These are phyloP conservation scores for Panopea generosa DNA, from an alignment of 2,888 invertebrate genomes.

Conservation along the genomic window DNA sequence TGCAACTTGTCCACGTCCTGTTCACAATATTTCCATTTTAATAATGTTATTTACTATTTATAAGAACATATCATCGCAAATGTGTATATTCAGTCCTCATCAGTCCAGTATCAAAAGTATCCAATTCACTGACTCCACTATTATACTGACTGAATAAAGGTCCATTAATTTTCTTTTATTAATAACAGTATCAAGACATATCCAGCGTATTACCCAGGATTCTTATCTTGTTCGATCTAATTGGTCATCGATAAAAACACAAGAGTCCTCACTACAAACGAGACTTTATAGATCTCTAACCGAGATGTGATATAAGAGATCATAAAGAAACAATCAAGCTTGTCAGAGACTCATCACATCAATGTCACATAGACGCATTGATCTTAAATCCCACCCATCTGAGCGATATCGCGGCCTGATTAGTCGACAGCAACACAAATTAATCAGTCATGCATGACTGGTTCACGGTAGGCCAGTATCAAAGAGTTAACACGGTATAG, in stretches of 20 bases:
- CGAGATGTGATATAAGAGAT: constrained; percentile 33
- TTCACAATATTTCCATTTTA: no score
- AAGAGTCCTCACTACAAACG: constrained; percentile 25
- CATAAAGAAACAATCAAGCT: constrained; percentile 60
- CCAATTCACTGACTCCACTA: no score
- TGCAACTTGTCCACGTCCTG: no score
- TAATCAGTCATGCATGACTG: constrained; percentile 65
- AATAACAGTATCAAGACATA: no score
- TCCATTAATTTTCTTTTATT: no score
- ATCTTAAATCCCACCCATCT: constrained; percentile 69
- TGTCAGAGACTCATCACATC: constrained; percentile 53
- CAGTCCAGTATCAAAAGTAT: no score
- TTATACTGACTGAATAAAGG: no score
- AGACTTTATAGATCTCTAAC: constrained; percentile 42
- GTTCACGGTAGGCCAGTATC: constrained; percentile 29
- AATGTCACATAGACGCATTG: constrained; percentile 66
- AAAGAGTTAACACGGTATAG: constrained; percentile 50
- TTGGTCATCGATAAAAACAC: constrained; percentile 22
- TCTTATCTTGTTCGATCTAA: background rate
- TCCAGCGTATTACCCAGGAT: background rate
- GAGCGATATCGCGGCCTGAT: constrained; percentile 49
- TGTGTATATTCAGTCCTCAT: no score
- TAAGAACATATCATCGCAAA: no score
- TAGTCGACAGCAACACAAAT: constrained; percentile 54
- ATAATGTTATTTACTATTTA: no score